phyloP scores from a whole-genome alignment of 2,113 vertebrate species.

The Balaeniceps rex region DNA sequence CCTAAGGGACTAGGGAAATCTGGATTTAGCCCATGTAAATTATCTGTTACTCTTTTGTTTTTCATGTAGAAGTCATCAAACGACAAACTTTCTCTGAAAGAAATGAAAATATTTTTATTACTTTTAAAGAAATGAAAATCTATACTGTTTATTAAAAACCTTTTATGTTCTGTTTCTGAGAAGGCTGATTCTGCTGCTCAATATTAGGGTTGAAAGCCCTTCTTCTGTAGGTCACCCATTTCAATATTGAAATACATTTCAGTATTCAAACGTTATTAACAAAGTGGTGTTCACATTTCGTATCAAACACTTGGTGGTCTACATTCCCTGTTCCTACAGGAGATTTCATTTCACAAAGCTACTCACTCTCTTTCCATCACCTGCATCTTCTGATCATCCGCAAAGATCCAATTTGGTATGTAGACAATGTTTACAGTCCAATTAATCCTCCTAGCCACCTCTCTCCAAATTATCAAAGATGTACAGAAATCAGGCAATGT shows the following conservation, averaged over 20 bases:
- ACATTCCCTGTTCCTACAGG: background rate
- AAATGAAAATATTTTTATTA: background rate
- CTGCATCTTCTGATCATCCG: background rate
- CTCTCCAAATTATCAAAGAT: background rate
- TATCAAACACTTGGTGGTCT: background rate
- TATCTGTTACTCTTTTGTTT: conserved; percentile 9
- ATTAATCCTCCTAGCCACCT: background rate
- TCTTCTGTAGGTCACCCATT: background rate
- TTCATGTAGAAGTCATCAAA: background rate
- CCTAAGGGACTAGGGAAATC: background rate
- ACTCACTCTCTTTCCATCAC: background rate
- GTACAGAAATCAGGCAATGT: background rate
- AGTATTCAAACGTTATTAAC: background rate
- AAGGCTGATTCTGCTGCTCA: background rate
- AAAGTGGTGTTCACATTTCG: background rate
- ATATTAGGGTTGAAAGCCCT: background rate
- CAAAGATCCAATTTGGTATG: background rate
- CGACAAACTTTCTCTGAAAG: background rate
- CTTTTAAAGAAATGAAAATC: background rate
- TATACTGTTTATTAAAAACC: background rate
- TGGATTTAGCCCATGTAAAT: background rate
- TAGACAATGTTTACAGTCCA: background rate
- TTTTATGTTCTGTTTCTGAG: background rate
- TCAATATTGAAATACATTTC: background rate
- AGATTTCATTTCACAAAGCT: background rate